Evolutionary conservation across 2,888 invertebrate genomes (phyloP).

Genomic region (Diploptera punctata): DNA sequence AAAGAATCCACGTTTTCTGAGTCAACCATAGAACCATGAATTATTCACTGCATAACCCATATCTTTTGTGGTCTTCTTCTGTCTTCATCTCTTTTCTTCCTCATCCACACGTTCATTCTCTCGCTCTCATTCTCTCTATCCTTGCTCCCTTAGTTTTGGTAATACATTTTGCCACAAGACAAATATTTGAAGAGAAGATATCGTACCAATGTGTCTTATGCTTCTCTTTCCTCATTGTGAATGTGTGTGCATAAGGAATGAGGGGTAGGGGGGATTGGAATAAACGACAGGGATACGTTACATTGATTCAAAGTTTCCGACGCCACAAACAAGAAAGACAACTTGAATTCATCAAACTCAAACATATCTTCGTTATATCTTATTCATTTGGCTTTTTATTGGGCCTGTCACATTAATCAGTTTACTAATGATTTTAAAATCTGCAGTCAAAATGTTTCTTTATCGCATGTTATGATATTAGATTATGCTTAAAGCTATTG

Average conservation of each 20-base stretch:
- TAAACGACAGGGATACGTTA: not conserved
- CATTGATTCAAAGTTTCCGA: not conserved
- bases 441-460: too few species aligned
- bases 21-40: conserved; percentile 11
- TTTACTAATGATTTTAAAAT: too few species aligned
- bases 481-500: too few species aligned
- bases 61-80: conserved; percentile 17
- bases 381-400: too few species aligned
- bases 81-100: conserved; percentile 24
- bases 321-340: too few species aligned
- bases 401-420: too few species aligned
- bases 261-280: not conserved
- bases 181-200: conserved; percentile 11
- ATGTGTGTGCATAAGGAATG: not conserved
- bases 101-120: not conserved
- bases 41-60: conserved; percentile 24
- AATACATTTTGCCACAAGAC: conserved; percentile 8
- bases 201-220: not conserved
- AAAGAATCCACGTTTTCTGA: conserved; percentile 6
- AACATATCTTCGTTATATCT: too few species aligned
- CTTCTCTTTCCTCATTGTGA: not conserved
- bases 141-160: not conserved
- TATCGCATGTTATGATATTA: too few species aligned
- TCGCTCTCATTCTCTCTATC: not conserved
- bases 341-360: too few species aligned